Conservation (phyloP, 1,140 invertebrate species). For the Pogonomyrmex californicus region DNA sequence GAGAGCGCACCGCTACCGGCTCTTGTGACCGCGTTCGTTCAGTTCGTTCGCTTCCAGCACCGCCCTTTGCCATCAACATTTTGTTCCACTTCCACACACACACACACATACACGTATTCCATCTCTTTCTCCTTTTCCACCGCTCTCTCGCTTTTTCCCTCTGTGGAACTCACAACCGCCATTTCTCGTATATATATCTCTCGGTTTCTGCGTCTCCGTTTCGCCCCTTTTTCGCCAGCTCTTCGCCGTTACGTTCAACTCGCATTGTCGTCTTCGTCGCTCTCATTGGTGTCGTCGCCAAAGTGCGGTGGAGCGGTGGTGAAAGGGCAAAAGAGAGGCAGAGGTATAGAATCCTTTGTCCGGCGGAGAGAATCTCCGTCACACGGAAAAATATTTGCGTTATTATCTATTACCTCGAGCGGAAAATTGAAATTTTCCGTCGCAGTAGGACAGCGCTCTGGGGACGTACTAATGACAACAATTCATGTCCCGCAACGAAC, state of each 20-base stretch:
- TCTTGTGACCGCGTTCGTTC: slow-evolving; percentile 62
- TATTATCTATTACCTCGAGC: slow-evolving; percentile 76
- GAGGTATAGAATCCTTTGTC: slow-evolving; percentile 73
- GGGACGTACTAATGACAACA: slow-evolving; percentile 69
- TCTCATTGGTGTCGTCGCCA: slow-evolving; percentile 38
- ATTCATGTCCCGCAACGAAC: slow-evolving; percentile 67
- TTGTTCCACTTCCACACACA: slow-evolving; percentile 59
- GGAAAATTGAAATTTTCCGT: slow-evolving; percentile 76
- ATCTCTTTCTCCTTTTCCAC: not conserved
- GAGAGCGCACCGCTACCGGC: slow-evolving; percentile 61
- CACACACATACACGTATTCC: not conserved
- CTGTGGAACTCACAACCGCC: not conserved
- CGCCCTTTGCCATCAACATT: slow-evolving; percentile 55
- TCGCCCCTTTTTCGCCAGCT: slow-evolving; percentile 52
- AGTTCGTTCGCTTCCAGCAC: slow-evolving; percentile 68
- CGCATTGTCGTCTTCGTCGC: slow-evolving; percentile 46
- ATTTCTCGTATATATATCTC: slow-evolving; percentile 43
- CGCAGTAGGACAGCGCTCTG: slow-evolving; percentile 48
- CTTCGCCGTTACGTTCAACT: slow-evolving; percentile 42
- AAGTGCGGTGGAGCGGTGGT: slow-evolving; percentile 35
- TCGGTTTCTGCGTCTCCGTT: slow-evolving; percentile 50
- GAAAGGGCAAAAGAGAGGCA: slow-evolving; percentile 27
- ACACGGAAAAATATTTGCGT: slow-evolving; percentile 76
- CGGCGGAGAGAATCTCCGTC: slow-evolving; percentile 67
- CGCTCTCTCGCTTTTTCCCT: not conserved